phyloP scores from a whole-genome alignment of 2,888 invertebrate genomes.

The Macroteleia sp. region DNA sequence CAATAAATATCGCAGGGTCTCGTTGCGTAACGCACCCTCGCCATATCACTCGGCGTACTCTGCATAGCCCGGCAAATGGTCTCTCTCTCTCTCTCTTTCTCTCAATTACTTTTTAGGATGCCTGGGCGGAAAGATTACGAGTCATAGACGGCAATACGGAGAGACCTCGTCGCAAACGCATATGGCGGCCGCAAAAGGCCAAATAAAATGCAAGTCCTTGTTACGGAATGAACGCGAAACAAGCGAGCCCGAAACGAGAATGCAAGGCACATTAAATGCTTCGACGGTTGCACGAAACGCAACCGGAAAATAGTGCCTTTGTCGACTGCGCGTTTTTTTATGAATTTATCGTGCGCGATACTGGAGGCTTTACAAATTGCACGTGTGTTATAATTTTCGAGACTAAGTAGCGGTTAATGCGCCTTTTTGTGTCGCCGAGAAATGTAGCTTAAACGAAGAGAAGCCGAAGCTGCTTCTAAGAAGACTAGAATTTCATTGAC shows the following conservation, averaged over 20 bases:
- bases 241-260: conserved; percentile 27
- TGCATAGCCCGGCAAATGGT: conserved; percentile 17
- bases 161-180: conserved; percentile 15
- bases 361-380: neutral
- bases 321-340: conserved; percentile 1
- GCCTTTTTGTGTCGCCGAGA: conserved; percentile 3
- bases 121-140: conserved; percentile 44
- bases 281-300: conserved; percentile 7
- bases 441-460: neutral
- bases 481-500: conserved; percentile 3
- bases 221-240: conserved; percentile 13
- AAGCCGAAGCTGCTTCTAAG: neutral
- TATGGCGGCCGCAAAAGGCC: conserved; percentile 19
- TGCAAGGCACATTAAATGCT: conserved; percentile 27
- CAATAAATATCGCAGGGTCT: conserved; percentile 37
- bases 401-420: conserved; percentile 18
- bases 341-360: neutral
- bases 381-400: conserved; percentile 10
- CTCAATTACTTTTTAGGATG: conserved; percentile 14
- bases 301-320: conserved; percentile 16
- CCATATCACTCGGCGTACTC: no score
- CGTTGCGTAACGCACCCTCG: conserved; percentile 18
- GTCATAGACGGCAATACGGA: conserved; percentile 15
- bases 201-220: conserved; percentile 39
- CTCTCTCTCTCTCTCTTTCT: no score